phyloP scores from a whole-genome alignment of 2,797 vertebrate species.

The Neomorphus geoffroyi region DNA sequence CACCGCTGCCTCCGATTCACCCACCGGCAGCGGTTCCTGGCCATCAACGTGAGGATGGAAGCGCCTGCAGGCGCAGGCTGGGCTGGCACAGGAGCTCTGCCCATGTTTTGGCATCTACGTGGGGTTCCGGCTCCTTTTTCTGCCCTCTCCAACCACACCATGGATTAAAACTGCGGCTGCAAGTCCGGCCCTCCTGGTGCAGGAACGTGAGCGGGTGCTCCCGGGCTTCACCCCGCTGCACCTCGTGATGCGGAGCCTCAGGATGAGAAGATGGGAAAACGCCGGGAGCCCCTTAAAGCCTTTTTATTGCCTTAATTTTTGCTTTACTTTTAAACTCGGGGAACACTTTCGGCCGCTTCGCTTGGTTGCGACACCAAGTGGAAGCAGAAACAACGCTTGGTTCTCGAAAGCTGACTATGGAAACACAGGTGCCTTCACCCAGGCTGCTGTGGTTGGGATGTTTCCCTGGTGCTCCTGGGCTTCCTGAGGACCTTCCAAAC shows the following conservation, averaged over 20 bases:
- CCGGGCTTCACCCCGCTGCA: background rate
- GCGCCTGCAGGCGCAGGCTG: fast-evolving
- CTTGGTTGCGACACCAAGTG: background rate
- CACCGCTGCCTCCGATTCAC: fast-evolving
- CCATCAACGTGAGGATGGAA: fast-evolving
- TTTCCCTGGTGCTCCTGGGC: too few species aligned
- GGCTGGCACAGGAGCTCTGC: background rate
- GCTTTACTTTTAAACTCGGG: background rate
- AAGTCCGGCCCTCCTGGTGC: fast-evolving
- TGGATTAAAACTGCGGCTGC: background rate
- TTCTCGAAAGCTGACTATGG: too few species aligned
- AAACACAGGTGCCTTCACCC: background rate
- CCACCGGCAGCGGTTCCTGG: fast-evolving
- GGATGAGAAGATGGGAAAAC: fast-evolving
- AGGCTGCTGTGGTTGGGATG: too few species aligned
- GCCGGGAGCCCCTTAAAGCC: background rate
- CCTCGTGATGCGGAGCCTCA: fast-evolving
- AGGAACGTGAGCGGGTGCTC: background rate
- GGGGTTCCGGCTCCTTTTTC: background rate
- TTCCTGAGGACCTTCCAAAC: background rate
- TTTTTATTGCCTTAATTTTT: background rate
- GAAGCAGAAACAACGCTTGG: background rate
- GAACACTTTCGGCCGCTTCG: fast-evolving
- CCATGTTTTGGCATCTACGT: fast-evolving
- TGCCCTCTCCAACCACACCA: background rate